A percentile compares a stretch with the other conserved stretches of the same genome.
Evolutionary conservation across 1,140 invertebrate genomes (phyloP).

Genomic region (Cardiocondyla obscurior): DNA sequence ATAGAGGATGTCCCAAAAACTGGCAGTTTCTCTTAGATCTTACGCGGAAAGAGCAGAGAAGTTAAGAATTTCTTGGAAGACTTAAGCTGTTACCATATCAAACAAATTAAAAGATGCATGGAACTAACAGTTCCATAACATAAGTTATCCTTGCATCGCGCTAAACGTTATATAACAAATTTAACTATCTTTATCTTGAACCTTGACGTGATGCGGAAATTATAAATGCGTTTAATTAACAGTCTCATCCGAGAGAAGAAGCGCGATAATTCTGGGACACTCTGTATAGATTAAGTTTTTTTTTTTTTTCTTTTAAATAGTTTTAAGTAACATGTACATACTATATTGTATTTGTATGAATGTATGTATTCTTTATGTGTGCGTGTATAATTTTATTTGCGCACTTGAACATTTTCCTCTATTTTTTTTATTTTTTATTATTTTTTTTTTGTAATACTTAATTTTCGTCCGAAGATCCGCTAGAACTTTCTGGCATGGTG

Average conservation of each 20-base stretch:
- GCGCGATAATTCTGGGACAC: slow-evolving; percentile 20
- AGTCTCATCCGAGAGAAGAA: neutral
- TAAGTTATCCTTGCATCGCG: neutral
- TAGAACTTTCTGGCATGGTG: slow-evolving; percentile 86
- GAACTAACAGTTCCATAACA: too few species aligned
- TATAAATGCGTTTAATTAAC: neutral
- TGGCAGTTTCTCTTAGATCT: slow-evolving; percentile 24
- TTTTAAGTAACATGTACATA: slow-evolving; percentile 32
- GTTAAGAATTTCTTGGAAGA: slow-evolving; percentile 39
- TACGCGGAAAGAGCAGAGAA: neutral
- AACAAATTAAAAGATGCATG: slow-evolving; percentile 11
- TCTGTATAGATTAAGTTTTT: slow-evolving; percentile 38
- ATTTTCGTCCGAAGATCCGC: slow-evolving; percentile 83
- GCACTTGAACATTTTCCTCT: slow-evolving; percentile 31
- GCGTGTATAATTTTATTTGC: slow-evolving; percentile 42
- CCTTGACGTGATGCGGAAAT: neutral
- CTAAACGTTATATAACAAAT: neutral
- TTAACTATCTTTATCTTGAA: neutral
- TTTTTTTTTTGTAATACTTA: slow-evolving; percentile 43
- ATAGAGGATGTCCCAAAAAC: slow-evolving; percentile 53
- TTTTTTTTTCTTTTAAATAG: slow-evolving; percentile 16
- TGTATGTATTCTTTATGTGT: neutral
- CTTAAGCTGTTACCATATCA: neutral
- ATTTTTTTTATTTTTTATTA: too few species aligned
- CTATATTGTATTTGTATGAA: neutral